These are phyloP conservation scores for Lepidochitona cinerea DNA, from an alignment of 2,888 invertebrate species.

Conservation along the genomic window DNA sequence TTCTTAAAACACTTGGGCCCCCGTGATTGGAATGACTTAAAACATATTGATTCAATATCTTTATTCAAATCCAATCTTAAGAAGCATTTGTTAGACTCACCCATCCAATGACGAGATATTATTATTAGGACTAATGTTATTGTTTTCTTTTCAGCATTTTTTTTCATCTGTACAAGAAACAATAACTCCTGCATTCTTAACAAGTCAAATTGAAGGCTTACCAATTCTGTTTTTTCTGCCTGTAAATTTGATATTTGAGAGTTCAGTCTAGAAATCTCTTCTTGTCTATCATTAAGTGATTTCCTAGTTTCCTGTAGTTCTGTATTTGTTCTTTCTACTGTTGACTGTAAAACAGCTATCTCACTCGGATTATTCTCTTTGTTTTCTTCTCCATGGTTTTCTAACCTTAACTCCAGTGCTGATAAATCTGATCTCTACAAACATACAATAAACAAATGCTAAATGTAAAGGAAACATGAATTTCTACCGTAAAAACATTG, in stretches of 20 bases:
- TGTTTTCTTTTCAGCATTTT: no score
- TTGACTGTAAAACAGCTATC: constrained; percentile 50
- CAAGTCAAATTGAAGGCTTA: constrained; percentile 32
- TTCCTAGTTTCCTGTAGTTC: constrained; percentile 48
- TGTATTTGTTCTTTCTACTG: constrained; percentile 48
- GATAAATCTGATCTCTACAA: constrained; percentile 54
- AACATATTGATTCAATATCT: no score
- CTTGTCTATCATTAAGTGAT: constrained; percentile 44
- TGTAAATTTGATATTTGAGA: constrained; percentile 44
- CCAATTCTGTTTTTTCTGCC: constrained; percentile 42
- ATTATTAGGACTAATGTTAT: no score
- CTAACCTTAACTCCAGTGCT: no score
- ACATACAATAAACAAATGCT: constrained; percentile 6
- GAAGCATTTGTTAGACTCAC: no score
- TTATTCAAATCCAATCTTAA: no score
- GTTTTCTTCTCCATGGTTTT: no score
- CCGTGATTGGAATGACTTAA: no score
- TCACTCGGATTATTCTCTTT: constrained; percentile 58
- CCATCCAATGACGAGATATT: no score
- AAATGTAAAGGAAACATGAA: no score
- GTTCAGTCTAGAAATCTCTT: constrained; percentile 44
- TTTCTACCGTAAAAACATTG: no score
- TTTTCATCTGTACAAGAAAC: neutral
- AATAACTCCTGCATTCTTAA: neutral
- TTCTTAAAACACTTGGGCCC: no score